Conservation (phyloP, 2,797 vertebrate species). For the Melanotaenia maccullochi region DNA sequence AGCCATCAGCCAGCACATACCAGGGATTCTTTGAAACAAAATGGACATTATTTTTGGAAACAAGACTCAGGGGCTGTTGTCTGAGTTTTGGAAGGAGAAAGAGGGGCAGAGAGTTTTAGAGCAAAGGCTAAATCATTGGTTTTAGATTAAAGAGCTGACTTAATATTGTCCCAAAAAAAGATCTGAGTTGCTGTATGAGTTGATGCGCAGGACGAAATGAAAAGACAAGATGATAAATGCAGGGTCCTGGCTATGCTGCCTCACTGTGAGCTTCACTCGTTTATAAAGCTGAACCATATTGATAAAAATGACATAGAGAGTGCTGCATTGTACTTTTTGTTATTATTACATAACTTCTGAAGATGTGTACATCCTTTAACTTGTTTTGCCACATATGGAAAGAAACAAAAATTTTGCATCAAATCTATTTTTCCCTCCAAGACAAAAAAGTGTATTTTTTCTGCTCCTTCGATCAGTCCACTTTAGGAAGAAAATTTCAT, state of each 20-base stretch:
- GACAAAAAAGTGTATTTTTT: no score
- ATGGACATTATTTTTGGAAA: slow-evolving; percentile 83
- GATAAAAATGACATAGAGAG: neutral
- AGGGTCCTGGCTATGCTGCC: neutral
- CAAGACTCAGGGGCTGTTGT: slow-evolving; percentile 66
- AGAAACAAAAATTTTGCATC: no score
- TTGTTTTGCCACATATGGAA: no score
- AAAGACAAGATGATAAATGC: neutral
- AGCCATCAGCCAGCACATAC: slow-evolving; percentile 75
- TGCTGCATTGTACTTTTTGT: neutral
- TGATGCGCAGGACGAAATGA: slow-evolving; percentile 15
- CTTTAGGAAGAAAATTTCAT: no score
- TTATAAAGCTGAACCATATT: neutral
- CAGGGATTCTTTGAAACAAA: slow-evolving; percentile 83
- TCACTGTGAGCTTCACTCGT: neutral
- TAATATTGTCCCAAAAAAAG: slow-evolving; percentile 8
- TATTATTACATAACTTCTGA: neutral
- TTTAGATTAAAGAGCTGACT: slow-evolving; percentile 20
- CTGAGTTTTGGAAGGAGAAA: slow-evolving; percentile 40
- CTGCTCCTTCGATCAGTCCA: no score
- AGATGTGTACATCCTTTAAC: neutral
- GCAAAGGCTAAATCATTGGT: slow-evolving; percentile 8
- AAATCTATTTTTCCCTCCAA: no score
- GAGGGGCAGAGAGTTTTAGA: slow-evolving; percentile 38
- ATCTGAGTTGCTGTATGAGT: slow-evolving; percentile 11